A percentile compares a stretch with the other conserved stretches of the same genome.
phyloP scores from a whole-genome alignment of 2,888 invertebrate genomes.

The Oscheius sp. region DNA sequence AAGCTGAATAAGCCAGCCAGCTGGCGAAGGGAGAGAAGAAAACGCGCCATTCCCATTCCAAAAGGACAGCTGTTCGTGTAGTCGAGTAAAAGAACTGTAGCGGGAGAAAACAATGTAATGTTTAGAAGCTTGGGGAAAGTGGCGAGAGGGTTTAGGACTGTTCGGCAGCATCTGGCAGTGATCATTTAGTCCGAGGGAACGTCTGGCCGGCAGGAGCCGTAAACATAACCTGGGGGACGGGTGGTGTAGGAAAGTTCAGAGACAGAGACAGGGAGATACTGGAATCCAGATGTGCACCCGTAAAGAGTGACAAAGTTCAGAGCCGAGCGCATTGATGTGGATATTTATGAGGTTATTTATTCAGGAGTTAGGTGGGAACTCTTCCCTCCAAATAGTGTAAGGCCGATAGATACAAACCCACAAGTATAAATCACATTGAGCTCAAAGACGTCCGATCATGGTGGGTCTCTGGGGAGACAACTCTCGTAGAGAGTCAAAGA shows the following conservation, averaged over 20 bases:
- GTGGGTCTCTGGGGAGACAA: too few relatives aligned
- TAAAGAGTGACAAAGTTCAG: background rate
- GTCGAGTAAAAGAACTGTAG: too few relatives aligned
- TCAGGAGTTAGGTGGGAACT: slow-evolving; percentile 12
- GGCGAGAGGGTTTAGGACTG: background rate
- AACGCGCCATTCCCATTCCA: background rate
- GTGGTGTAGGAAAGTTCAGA: background rate
- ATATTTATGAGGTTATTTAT: slow-evolving; percentile 21
- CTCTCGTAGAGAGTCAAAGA: too few relatives aligned
- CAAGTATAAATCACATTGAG: slow-evolving; percentile 1
- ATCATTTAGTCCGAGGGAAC: slow-evolving; percentile 24
- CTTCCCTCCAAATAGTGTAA: slow-evolving; percentile 4
- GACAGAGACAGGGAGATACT: slow-evolving; percentile 11
- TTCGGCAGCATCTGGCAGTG: slow-evolving; percentile 20
- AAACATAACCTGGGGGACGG: slow-evolving; percentile 10
- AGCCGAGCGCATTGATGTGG: too few relatives aligned
- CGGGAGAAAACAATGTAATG: too few relatives aligned
- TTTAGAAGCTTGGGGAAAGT: background rate
- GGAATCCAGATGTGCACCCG: slow-evolving; percentile 13
- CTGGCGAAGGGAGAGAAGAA: background rate
- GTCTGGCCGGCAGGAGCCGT: slow-evolving; percentile 18
- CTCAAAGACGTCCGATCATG: too few relatives aligned
- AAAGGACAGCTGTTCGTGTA: background rate
- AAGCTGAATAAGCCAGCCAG: slow-evolving; percentile 14
- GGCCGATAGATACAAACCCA: background rate